Conservation (phyloP, 2,888 invertebrate species). For the Drosophila greeni region DNA sequence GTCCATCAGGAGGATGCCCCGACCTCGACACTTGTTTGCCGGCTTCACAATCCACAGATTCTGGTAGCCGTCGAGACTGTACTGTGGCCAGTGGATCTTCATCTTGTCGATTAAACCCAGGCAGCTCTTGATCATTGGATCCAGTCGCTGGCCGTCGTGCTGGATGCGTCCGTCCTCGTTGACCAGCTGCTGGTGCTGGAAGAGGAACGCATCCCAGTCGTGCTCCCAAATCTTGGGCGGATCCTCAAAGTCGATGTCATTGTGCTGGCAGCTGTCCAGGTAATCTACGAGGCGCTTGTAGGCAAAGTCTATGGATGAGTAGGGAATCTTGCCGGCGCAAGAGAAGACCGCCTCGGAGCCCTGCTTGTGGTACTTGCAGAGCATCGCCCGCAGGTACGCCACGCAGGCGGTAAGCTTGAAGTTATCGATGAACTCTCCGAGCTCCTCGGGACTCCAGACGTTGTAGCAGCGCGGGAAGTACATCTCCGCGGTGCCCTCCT, state of each 20-base stretch:
- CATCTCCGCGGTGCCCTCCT: slow-evolving; percentile 87
- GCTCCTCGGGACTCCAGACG: slow-evolving; percentile 89
- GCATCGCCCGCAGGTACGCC: slow-evolving; percentile 88
- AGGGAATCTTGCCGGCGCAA: slow-evolving; percentile 84
- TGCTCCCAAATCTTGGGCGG: slow-evolving; percentile 85
- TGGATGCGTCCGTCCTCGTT: slow-evolving; percentile 82
- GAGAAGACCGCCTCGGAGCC: slow-evolving; percentile 82
- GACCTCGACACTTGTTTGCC: slow-evolving; percentile 93
- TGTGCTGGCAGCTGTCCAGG: slow-evolving; percentile 86
- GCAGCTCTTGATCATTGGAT: slow-evolving; percentile 78
- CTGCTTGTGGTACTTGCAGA: slow-evolving; percentile 81
- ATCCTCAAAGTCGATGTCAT: slow-evolving; percentile 84
- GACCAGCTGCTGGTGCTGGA: slow-evolving; percentile 85
- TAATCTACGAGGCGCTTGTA: slow-evolving; percentile 88
- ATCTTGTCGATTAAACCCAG: slow-evolving; percentile 84
- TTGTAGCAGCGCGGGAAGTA: slow-evolving; percentile 93
- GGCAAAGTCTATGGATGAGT: slow-evolving; percentile 89
- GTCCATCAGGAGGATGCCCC: slow-evolving; percentile 92
- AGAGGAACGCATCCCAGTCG: slow-evolving; percentile 93
- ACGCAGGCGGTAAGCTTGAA: slow-evolving; percentile 93
- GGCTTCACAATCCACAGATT: slow-evolving; percentile 98
- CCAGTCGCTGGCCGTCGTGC: slow-evolving; percentile 71
- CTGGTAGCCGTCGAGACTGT: slow-evolving; percentile 88
- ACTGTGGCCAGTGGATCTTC: slow-evolving; percentile 88
- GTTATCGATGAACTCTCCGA: slow-evolving; percentile 91